Conservation (phyloP, 2,113 vertebrate genomes). For the Sphyrna mokarran region DNA sequence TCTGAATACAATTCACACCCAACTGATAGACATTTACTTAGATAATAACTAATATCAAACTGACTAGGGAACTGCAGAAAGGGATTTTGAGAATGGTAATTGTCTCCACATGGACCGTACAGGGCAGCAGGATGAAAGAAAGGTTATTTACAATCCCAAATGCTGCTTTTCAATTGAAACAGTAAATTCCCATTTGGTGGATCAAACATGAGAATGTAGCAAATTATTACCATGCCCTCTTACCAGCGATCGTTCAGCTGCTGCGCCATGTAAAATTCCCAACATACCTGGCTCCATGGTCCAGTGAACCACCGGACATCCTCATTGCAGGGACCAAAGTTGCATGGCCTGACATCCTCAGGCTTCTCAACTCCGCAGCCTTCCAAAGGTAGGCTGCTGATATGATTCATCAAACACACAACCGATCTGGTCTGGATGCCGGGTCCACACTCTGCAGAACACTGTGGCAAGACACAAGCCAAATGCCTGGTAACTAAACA, state of each 20-base stretch:
- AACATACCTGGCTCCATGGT: conserved; percentile 38
- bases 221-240: background rate
- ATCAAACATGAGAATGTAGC: background rate
- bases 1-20: too few species aligned
- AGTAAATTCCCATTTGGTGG: background rate
- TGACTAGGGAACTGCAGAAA: too few species aligned
- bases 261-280: background rate
- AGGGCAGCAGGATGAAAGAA: too few species aligned
- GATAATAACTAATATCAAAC: too few species aligned
- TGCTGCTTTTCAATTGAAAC: background rate
- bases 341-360: conserved; percentile 30
- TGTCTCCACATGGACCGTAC: too few species aligned
- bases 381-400: conserved; percentile 39
- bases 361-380: conserved; percentile 38
- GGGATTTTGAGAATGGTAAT: too few species aligned
- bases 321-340: conserved; percentile 36
- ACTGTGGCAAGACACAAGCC: background rate
- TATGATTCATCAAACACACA: conserved; percentile 38
- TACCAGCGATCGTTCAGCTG: background rate
- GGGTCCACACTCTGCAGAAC: conserved; percentile 15
- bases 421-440: conserved; percentile 23
- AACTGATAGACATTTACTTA: too few species aligned
- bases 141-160: background rate
- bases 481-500: background rate
- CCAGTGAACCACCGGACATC: conserved; percentile 38